These are phyloP conservation scores for Amblyopsis hoosieri DNA, from an alignment of 2,797 vertebrate genomes.

Conservation along the genomic window DNA sequence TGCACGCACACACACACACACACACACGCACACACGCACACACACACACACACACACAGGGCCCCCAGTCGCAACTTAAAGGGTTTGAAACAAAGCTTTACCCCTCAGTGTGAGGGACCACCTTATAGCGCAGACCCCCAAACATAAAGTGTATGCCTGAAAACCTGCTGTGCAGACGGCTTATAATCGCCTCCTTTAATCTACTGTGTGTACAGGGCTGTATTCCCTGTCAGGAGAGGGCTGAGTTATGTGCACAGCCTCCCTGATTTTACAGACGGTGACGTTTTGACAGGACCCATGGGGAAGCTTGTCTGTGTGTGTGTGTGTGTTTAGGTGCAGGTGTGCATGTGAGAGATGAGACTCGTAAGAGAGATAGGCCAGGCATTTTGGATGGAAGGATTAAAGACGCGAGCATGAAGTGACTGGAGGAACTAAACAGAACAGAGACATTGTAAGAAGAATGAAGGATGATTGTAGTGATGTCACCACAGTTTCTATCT, in stretches of 20 bases:
- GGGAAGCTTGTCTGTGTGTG: conserved; percentile 1
- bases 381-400: background rate
- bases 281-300: conserved; percentile 9
- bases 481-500: conserved; percentile 13
- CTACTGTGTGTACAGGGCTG: conserved; percentile 16
- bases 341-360: background rate
- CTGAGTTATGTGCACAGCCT: conserved; percentile 27
- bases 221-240: conserved; percentile 1
- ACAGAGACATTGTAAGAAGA: conserved; percentile 3
- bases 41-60: background rate
- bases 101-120: conserved; percentile 1
- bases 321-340: too few species aligned
- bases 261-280: conserved; percentile 19
- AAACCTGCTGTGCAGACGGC: conserved; percentile 10
- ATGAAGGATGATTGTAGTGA: conserved; percentile 13
- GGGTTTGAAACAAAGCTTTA: conserved; percentile 16
- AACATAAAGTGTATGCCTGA: conserved; percentile 1
- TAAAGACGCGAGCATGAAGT: background rate
- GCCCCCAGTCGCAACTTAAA: conserved; percentile 10
- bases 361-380: background rate
- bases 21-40: background rate
- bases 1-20: background rate
- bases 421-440: background rate
- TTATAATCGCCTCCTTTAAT: conserved; percentile 18
- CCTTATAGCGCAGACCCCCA: background rate